A percentile compares a stretch with the other conserved stretches of the same genome.
Conservation (phyloP, 92 coral and sea anemone species). For the Palythoa grandiflora region DNA sequence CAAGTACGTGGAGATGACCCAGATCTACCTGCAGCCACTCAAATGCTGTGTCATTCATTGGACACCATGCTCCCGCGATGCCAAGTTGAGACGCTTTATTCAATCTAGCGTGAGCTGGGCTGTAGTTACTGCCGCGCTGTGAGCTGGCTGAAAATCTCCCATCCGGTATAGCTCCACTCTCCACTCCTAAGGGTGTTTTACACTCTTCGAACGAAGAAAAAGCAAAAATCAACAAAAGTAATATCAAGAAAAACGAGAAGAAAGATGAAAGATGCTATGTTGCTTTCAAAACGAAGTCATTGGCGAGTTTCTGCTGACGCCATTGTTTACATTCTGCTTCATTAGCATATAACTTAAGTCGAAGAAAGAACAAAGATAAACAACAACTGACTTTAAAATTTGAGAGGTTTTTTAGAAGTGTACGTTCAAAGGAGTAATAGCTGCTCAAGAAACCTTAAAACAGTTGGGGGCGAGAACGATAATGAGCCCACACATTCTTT, state of each 20-base stretch:
- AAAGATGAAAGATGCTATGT: background rate
- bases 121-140: conserved; percentile 29
- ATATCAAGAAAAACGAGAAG: background rate
- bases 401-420: no score
- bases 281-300: no score
- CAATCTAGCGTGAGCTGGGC: conserved; percentile 40
- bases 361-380: no score
- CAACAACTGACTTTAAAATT: no score
- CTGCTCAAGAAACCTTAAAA: no score
- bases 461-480: no score
- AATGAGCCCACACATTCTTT: no score
- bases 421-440: no score
- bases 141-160: conserved; percentile 34
- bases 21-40: conserved; percentile 36
- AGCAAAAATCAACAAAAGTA: background rate
- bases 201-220: conserved; percentile 6
- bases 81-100: conserved; percentile 13
- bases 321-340: no score
- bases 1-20: conserved; percentile 19
- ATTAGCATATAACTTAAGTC: no score
- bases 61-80: conserved; percentile 47
- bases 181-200: conserved; percentile 33
- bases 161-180: conserved; percentile 1
- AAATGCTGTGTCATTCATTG: conserved; percentile 20
- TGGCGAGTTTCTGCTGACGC: no score